These are phyloP conservation scores for Botia kubotai DNA, from an alignment of 2,797 vertebrate genomes.

Conservation along the genomic window DNA sequence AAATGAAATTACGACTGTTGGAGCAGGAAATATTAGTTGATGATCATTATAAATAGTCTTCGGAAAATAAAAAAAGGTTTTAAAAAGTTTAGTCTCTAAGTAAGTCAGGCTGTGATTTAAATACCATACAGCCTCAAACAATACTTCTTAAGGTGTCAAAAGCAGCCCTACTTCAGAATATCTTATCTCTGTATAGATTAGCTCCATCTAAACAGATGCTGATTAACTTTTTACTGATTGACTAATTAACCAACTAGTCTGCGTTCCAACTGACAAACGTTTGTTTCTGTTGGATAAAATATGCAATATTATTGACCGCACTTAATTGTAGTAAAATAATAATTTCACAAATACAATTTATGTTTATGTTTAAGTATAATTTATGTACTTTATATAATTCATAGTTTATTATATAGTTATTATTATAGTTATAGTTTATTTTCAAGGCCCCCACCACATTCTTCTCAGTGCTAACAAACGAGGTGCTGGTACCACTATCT, in stretches of 20 bases:
- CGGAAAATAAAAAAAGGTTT: background rate
- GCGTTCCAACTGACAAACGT: background rate
- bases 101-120: no score
- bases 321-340: no score
- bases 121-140: no score
- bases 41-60: background rate
- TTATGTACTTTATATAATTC: no score
- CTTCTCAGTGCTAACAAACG: background rate
- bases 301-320: no score
- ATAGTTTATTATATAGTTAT: no score
- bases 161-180: background rate
- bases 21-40: background rate
- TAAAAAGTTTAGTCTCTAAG: no score
- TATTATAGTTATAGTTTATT: conserved; percentile 1
- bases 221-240: background rate
- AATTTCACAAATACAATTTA: no score
- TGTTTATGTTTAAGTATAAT: no score
- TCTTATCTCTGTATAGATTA: background rate
- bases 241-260: background rate
- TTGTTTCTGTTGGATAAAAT: background rate
- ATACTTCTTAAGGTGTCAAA: background rate
- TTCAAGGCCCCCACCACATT: background rate
- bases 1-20: background rate
- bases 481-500: background rate
- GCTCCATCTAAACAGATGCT: background rate